These are phyloP conservation scores for Tetranychus piercei DNA, from an alignment of 2,888 invertebrate species.

Conservation along the genomic window DNA sequence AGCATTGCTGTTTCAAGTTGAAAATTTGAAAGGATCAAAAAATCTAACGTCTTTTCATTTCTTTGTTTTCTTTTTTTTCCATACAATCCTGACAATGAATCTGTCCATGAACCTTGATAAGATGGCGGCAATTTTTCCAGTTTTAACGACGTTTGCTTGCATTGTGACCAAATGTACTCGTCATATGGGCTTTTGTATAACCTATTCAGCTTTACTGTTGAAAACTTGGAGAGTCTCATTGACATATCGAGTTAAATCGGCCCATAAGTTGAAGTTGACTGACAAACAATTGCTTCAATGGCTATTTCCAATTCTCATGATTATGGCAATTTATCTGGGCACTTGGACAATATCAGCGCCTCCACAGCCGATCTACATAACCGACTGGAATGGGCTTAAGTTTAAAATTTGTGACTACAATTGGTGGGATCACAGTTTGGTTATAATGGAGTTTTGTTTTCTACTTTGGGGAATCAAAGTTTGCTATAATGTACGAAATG, in stretches of 20 bases:
- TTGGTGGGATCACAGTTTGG: conserved; percentile 86
- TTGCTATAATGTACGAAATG: conserved; percentile 43
- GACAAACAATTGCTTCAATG: conserved; percentile 78
- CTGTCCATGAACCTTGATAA: conserved; percentile 31
- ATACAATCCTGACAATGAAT: neutral
- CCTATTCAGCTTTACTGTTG: conserved; percentile 76
- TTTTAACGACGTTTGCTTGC: conserved; percentile 62
- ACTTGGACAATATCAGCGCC: conserved; percentile 79
- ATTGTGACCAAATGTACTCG: conserved; percentile 79
- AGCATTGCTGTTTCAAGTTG: neutral
- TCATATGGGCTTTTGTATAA: conserved; percentile 77
- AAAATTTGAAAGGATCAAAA: neutral
- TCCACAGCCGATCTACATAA: conserved; percentile 43
- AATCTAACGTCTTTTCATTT: neutral
- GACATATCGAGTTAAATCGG: conserved; percentile 78
- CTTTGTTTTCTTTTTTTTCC: neutral
- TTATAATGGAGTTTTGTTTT: conserved; percentile 43
- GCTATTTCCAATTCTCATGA: conserved; percentile 75
- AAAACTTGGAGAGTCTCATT: conserved; percentile 86
- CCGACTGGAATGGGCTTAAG: conserved; percentile 44
- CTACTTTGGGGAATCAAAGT: conserved; percentile 36
- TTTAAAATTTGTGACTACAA: conserved; percentile 77
- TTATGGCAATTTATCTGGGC: conserved; percentile 67
- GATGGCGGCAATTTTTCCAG: conserved; percentile 83
- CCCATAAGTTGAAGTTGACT: conserved; percentile 74